phyloP scores from a whole-genome alignment of 2,888 invertebrate species.

The Aphidius colemani region DNA sequence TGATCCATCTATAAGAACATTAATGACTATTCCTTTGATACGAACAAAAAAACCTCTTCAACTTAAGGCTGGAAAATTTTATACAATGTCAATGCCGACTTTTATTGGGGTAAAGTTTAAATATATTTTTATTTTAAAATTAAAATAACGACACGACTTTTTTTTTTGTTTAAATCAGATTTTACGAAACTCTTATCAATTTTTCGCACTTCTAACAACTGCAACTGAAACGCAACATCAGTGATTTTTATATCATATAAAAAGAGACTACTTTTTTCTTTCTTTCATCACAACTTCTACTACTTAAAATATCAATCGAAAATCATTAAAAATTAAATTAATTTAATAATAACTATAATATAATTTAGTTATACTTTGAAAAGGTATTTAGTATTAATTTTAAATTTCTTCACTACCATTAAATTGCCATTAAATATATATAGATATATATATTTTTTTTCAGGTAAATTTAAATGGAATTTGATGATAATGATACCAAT shows the following conservation, averaged over 20 bases:
- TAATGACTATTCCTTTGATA: slow-evolving; percentile 40
- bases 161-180: slow-evolving; percentile 35
- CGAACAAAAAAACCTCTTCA: slow-evolving; percentile 36
- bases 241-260: neutral
- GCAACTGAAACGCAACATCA: slow-evolving; percentile 20
- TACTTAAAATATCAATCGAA: no score
- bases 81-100: slow-evolving; percentile 42
- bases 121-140: neutral
- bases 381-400: no score
- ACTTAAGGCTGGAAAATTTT: slow-evolving; percentile 44
- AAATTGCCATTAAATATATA: no score
- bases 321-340: no score
- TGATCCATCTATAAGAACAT: slow-evolving; percentile 24
- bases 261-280: neutral
- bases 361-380: no score
- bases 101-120: slow-evolving; percentile 39
- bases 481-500: neutral
- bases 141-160: neutral
- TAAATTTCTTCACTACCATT: no score
- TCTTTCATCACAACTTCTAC: neutral
- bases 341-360: no score
- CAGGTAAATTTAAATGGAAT: neutral
- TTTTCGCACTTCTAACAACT: slow-evolving; percentile 41
- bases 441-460: neutral
- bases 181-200: slow-evolving; percentile 44